Evolutionary conservation across 2,888 invertebrate species (phyloP).

Genomic region (Melanostoma mellinum): DNA sequence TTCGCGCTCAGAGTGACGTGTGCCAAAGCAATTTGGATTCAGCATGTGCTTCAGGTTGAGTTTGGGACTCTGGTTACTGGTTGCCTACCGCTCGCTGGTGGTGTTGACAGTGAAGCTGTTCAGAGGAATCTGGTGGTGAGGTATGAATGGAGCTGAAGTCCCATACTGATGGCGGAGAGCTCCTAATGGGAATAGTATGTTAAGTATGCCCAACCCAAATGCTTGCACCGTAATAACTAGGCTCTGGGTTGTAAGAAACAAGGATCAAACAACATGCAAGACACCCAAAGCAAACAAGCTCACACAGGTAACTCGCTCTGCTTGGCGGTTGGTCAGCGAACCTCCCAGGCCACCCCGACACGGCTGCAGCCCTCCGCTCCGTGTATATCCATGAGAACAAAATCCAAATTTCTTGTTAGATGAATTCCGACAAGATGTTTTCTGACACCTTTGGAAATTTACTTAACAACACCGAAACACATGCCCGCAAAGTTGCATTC

Average conservation of each 20-base stretch:
- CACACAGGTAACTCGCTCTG: constrained; percentile 65
- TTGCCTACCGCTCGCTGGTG: constrained; percentile 56
- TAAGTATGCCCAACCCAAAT: constrained; percentile 73
- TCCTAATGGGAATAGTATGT: constrained; percentile 73
- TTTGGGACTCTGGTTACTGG: neutral
- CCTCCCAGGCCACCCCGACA: constrained; percentile 41
- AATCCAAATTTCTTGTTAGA: constrained; percentile 83
- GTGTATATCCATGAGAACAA: constrained; percentile 74
- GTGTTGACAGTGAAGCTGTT: constrained; percentile 18
- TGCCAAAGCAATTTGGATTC: constrained; percentile 71
- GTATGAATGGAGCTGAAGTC: constrained; percentile 62
- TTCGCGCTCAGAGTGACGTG: constrained; percentile 67
- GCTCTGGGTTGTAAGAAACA: constrained; percentile 70
- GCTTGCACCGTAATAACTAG: constrained; percentile 73
- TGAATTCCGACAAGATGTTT: constrained; percentile 83
- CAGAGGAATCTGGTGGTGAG: constrained; percentile 60
- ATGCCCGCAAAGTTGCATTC: constrained; percentile 72
- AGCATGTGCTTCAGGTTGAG: constrained; percentile 52
- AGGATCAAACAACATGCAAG: constrained; percentile 72
- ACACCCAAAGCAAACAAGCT: constrained; percentile 73
- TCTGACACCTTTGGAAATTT: constrained; percentile 82
- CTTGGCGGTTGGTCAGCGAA: constrained; percentile 23
- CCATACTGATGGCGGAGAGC: constrained; percentile 33
- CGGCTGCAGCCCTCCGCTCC: constrained; percentile 20
- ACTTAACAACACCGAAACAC: constrained; percentile 73